phyloP scores from a whole-genome alignment of 2,113 vertebrate genomes.

The Antechinus stuartii region DNA sequence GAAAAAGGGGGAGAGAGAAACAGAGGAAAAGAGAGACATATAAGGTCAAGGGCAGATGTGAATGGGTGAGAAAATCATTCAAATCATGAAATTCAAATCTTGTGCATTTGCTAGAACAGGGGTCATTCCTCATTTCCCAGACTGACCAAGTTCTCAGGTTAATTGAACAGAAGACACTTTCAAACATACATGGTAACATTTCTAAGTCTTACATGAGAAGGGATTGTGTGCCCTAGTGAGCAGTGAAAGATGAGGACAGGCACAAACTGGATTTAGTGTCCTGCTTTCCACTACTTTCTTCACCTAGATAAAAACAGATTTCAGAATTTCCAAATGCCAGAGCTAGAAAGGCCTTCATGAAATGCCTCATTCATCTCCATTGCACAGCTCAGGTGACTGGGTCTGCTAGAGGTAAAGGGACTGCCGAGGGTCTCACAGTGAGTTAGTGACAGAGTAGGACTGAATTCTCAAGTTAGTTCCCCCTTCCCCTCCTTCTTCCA shows the following conservation, averaged over 20 bases:
- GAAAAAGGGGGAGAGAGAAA: neutral
- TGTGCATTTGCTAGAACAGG: neutral
- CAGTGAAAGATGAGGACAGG: neutral
- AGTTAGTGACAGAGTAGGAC: neutral
- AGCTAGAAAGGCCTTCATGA: neutral
- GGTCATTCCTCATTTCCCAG: neutral
- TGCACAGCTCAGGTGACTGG: neutral
- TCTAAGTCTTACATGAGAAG: neutral
- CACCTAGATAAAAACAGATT: neutral
- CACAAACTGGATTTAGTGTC: neutral
- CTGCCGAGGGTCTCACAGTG: neutral
- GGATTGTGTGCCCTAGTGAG: neutral
- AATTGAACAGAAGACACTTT: neutral
- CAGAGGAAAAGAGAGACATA: neutral
- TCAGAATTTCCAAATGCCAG: neutral
- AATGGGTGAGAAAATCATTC: neutral
- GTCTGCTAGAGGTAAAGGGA: neutral
- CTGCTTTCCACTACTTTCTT: conserved; percentile 34
- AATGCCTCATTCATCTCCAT: neutral
- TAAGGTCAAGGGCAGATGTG: accelerated
- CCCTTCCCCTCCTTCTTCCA: neutral
- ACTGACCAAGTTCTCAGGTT: neutral
- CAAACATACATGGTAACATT: neutral
- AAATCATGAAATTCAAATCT: neutral
- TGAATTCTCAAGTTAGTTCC: neutral